A percentile compares a stretch with the other conserved stretches of the same genome.
phyloP scores from a whole-genome alignment of 1,140 invertebrate species.

The Platorchestia sp. region DNA sequence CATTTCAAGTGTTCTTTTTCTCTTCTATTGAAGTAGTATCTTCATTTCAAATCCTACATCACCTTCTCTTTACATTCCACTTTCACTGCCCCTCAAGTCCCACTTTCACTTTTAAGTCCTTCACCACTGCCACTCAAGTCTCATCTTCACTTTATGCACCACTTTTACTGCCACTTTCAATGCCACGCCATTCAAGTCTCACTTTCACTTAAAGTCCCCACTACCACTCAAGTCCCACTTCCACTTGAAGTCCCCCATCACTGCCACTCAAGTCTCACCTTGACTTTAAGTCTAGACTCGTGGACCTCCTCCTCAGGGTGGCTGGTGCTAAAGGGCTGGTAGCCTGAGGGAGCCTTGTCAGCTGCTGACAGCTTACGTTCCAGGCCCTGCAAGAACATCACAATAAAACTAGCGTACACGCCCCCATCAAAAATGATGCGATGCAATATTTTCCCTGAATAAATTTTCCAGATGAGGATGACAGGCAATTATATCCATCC shows the following conservation, averaged over 20 bases:
- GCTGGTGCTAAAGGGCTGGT: slow-evolving; percentile 89
- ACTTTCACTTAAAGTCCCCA: slow-evolving; percentile 63
- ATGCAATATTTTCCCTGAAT: too few species aligned
- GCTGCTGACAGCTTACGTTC: slow-evolving; percentile 82
- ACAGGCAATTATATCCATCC: too few species aligned
- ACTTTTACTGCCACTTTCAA: too few species aligned
- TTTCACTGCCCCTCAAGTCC: slow-evolving; percentile 76
- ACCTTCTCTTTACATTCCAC: too few species aligned
- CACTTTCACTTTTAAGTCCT: slow-evolving; percentile 69
- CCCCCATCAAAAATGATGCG: too few species aligned
- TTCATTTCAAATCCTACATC: too few species aligned
- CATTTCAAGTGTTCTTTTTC: too few species aligned
- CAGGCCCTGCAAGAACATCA: slow-evolving; percentile 69
- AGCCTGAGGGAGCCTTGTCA: slow-evolving; percentile 78
- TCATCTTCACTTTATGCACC: too few species aligned
- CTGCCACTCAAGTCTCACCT: slow-evolving; percentile 46
- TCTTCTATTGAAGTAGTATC: too few species aligned
- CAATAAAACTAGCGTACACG: too few species aligned
- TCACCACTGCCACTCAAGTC: background rate
- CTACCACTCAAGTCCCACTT: slow-evolving; percentile 74
- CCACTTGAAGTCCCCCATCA: background rate
- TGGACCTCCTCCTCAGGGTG: slow-evolving; percentile 78
- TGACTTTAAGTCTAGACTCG: slow-evolving; percentile 65
- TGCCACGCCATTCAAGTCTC: background rate
- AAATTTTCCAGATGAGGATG: too few species aligned